These are phyloP conservation scores for Genyomyrus donnyi DNA, from an alignment of 2,113 vertebrate genomes.

Conservation along the genomic window DNA sequence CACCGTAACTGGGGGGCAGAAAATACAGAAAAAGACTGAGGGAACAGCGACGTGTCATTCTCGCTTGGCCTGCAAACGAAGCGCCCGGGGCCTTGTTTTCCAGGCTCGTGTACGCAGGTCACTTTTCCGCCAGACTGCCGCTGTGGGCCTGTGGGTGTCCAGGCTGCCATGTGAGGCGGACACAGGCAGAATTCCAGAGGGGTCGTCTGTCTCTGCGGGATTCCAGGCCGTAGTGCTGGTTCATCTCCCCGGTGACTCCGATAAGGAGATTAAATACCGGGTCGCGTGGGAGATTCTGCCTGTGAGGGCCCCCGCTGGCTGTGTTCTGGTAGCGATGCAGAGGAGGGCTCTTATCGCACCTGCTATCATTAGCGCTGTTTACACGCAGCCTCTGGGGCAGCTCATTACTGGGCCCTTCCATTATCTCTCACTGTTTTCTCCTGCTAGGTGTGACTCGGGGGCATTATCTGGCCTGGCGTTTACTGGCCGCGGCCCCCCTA, in stretches of 20 bases:
- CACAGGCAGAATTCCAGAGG: neutral
- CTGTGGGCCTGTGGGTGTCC: neutral
- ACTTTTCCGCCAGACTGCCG: neutral
- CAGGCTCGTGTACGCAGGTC: neutral
- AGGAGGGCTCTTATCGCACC: slow-evolving; percentile 39
- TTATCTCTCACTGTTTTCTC: slow-evolving; percentile 39
- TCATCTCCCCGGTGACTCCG: slow-evolving; percentile 48
- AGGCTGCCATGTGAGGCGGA: neutral
- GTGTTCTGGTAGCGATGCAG: neutral
- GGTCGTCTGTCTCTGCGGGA: slow-evolving; percentile 5
- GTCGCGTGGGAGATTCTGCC: slow-evolving; percentile 47
- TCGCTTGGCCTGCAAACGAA: too few relatives aligned
- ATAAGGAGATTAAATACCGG: slow-evolving; percentile 60
- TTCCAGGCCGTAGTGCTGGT: slow-evolving; percentile 24
- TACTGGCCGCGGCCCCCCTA: slow-evolving; percentile 33
- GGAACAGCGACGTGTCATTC: neutral
- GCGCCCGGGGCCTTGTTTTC: neutral
- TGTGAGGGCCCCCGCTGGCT: slow-evolving; percentile 14
- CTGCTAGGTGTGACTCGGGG: slow-evolving; percentile 33
- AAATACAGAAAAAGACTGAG: neutral
- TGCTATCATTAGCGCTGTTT: slow-evolving; percentile 55
- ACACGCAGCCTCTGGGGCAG: slow-evolving; percentile 47
- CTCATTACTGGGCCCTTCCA: slow-evolving; percentile 41
- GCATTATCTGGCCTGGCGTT: slow-evolving; percentile 33
- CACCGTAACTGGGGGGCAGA: neutral